phyloP scores from a whole-genome alignment of 2,797 vertebrate genomes.

The Pyrocephalus nanus region DNA sequence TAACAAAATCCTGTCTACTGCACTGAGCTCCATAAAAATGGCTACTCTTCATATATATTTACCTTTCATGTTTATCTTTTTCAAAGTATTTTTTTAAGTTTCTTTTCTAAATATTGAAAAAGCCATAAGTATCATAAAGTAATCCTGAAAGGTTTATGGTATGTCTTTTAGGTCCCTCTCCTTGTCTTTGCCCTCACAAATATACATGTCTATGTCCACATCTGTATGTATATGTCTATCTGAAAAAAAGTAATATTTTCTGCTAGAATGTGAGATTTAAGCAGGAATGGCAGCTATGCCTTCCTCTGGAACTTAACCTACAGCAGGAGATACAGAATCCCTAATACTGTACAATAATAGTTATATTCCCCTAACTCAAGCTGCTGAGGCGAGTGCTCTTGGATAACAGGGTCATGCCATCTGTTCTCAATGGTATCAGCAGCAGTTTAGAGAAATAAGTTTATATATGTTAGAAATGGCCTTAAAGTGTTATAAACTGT shows the following conservation, averaged over 20 bases:
- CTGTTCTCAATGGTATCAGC: neutral
- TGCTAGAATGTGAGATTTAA: neutral
- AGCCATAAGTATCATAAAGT: neutral
- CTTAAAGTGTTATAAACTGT: constrained; percentile 14
- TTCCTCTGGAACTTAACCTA: neutral
- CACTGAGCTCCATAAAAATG: neutral
- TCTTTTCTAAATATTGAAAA: neutral
- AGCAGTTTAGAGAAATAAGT: neutral
- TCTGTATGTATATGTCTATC: neutral
- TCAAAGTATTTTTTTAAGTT: neutral
- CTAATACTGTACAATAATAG: neutral
- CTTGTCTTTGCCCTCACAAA: neutral
- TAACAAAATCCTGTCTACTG: neutral
- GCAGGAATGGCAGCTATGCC: neutral
- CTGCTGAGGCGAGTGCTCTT: neutral
- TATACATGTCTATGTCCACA: neutral
- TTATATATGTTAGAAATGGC: neutral
- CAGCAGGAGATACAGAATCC: neutral
- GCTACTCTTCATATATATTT: neutral
- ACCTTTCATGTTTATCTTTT: neutral
- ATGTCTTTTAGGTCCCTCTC: neutral
- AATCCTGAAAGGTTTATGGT: neutral
- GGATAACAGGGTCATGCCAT: neutral
- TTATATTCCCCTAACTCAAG: neutral
- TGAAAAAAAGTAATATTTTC: neutral